Evolutionary conservation across 2,797 vertebrate species (phyloP).

Genomic region (Gadopsis marmoratus): DNA sequence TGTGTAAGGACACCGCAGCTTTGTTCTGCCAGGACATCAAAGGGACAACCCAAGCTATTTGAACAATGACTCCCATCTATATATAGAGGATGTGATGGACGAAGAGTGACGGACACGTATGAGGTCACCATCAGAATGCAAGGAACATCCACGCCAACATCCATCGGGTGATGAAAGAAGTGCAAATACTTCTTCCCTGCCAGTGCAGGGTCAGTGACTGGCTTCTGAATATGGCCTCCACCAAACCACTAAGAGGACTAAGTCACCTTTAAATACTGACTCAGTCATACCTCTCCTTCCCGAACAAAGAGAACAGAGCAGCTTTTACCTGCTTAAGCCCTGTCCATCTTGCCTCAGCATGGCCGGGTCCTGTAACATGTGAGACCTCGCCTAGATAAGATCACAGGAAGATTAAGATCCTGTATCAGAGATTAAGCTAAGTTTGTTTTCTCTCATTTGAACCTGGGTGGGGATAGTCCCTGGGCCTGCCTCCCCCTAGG

Average conservation of each 20-base stretch:
- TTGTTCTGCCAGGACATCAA: slow-evolving; percentile 86
- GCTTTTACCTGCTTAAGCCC: slow-evolving; percentile 72
- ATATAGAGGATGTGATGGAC: slow-evolving; percentile 84
- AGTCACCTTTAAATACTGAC: slow-evolving; percentile 66
- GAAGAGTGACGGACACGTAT: slow-evolving; percentile 78
- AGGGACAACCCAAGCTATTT: slow-evolving; percentile 77
- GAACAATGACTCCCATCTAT: slow-evolving; percentile 81
- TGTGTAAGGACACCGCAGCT: slow-evolving; percentile 80
- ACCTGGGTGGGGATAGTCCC: slow-evolving; percentile 81
- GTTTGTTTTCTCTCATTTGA: slow-evolving; percentile 81
- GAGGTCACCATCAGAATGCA: slow-evolving; percentile 81
- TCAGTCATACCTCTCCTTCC: slow-evolving; percentile 39
- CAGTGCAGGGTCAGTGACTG: slow-evolving; percentile 65
- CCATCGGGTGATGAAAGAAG: slow-evolving; percentile 81
- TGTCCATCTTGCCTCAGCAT: slow-evolving; percentile 45
- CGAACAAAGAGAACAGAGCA: slow-evolving; percentile 56
- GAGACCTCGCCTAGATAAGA: slow-evolving; percentile 70
- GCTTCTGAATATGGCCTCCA: slow-evolving; percentile 59
- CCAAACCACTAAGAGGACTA: slow-evolving; percentile 56
- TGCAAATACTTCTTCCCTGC: slow-evolving; percentile 72
- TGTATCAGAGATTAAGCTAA: slow-evolving; percentile 82
- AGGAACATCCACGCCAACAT: slow-evolving; percentile 65
- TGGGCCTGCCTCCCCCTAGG: slow-evolving; percentile 74
- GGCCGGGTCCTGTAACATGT: slow-evolving; percentile 55
- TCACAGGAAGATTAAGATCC: slow-evolving; percentile 81